Base-by-base conservation (phyloP, 2,888 invertebrate genomes). In the Epsilonema sp. region DNA sequence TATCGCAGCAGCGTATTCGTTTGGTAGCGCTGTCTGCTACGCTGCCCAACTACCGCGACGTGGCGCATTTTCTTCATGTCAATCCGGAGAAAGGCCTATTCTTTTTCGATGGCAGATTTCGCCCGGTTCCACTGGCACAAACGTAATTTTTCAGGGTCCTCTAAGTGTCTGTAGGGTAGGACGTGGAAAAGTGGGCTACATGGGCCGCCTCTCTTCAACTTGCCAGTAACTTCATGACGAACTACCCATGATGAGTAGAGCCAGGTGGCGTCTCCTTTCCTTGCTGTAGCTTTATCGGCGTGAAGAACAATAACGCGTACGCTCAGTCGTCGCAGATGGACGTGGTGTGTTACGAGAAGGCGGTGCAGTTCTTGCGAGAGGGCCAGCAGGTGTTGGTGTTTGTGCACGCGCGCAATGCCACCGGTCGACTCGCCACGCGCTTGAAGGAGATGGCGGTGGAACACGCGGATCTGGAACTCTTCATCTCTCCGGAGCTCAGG, bases 341-440 rank as follows among this genome's bases (percentile, higher is more conserved):
- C 68, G 75, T 76, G 49, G 76, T 85, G 50, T 90, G 90, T 65
- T 97, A 89, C 67, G 82, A 89, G 39, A 87, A 92, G 71, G 82
- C 84, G 0, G 59, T 77, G 0, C 78, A 82, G 20, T 81, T 83
- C 78, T 81, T 86, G 1, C 77, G 75, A 55, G 77, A 80, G 55
- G 89, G 85, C 0, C 84, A 94, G 65, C 97, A 97, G 73, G 76
- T 85, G 0, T 89, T 97, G 86, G 86, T 97, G 1, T 97, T 97
- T 67, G 94, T 97, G 0, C 94, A 97, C 67, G 89, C 94, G 0
- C 76, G 97, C 24, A 94, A 92, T 72, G 86, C 89, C 11, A 99
- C 97, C 0, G 79, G 83, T 26, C 75, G 80, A 46, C 84, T 86
- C 0, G 94, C 92, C 0, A 78, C 78, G 57, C 75, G 78, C 2